Evolutionary conservation across 2,797 vertebrate species (phyloP), one percentile per base, ranked within the genome.

Genomic region (Hapalemur alaotrensis): DNA sequence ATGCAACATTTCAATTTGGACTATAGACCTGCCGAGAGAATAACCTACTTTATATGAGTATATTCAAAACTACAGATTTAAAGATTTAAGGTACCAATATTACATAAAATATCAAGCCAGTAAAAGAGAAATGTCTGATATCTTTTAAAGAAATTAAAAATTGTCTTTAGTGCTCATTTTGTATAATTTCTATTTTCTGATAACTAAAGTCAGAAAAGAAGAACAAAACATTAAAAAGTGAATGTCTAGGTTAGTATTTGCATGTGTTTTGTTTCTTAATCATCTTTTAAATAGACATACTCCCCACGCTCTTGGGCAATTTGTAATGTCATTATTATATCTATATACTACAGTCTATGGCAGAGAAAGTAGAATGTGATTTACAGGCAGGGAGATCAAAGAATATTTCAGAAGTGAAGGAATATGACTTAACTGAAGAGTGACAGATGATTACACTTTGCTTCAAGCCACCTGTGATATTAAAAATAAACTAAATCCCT

Each of bases 401-500:
- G 90, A 95, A 87, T 97, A 97, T 97, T 98, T 98, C 89, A 93
- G 93, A 95, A 97, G 73, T 92, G 94, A 97, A 72, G 48, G 80
- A 82, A 97, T 93, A 96, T 91, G 78, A 97, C 94, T 97, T 97
- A 92, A 96, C 78, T 86, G 89, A 97, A 97, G 96, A 98, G 81
- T 96, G 95, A 96, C 95, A 96, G 92, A 97, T 95, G 93, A 98
- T 98, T 94, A 91, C 87, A 96, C 73, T 46, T 93, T 0, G 72
- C 95, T 96, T 97, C 85, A 85, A 98, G 97, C 88, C 95, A 97
- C 96, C 92, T 96, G 85, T 97, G 95, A 96, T 98, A 98, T 98
- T 98, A 97, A 97, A 98, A 98, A 98, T 98, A 98, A 98, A 98
- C 97, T 97, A 98, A 97, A 98, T 97, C 86, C 84, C 73, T 95